Evolutionary conservation across 2,888 invertebrate species (phyloP).

Genomic region (Holacanthella duospinosa): DNA sequence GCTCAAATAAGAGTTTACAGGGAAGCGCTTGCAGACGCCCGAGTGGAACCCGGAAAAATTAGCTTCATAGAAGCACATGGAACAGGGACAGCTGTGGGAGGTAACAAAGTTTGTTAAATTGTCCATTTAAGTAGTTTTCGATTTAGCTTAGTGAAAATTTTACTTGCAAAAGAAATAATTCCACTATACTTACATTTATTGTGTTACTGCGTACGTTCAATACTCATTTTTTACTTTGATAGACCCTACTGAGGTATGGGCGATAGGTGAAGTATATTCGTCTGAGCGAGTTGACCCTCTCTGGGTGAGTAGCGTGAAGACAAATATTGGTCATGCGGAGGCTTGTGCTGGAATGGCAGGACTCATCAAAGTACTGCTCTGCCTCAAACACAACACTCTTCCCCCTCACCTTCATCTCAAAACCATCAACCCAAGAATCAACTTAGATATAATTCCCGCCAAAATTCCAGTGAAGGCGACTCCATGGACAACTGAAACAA

Average conservation of each 20-base stretch:
- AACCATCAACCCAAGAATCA: slow-evolving; percentile 19
- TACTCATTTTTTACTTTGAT: too few relatives aligned
- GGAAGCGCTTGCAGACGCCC: slow-evolving; percentile 41
- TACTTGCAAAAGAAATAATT: too few relatives aligned
- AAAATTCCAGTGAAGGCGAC: slow-evolving; percentile 16
- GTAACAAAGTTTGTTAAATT: slow-evolving; percentile 2
- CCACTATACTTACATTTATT: too few relatives aligned
- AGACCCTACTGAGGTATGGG: slow-evolving; percentile 1
- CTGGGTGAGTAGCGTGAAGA: slow-evolving; percentile 2
- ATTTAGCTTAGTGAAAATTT: too few relatives aligned
- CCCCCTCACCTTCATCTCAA: slow-evolving; percentile 20
- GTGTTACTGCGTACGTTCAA: too few relatives aligned
- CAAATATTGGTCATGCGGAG: slow-evolving; percentile 9
- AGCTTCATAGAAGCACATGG: slow-evolving; percentile 14
- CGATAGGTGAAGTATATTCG: neutral
- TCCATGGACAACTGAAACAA: neutral
- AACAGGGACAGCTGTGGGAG: slow-evolving; percentile 18
- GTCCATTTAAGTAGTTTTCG: too few relatives aligned
- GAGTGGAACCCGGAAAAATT: slow-evolving; percentile 16
- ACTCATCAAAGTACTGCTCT: slow-evolving; percentile 21
- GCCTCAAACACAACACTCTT: slow-evolving; percentile 19
- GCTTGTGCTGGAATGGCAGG: slow-evolving; percentile 10
- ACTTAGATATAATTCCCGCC: slow-evolving; percentile 20
- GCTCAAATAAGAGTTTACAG: slow-evolving; percentile 44
- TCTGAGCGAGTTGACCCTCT: slow-evolving; percentile 27